phyloP scores from a whole-genome alignment of 2,113 vertebrate genomes.

The Dromiciops gliroides region DNA sequence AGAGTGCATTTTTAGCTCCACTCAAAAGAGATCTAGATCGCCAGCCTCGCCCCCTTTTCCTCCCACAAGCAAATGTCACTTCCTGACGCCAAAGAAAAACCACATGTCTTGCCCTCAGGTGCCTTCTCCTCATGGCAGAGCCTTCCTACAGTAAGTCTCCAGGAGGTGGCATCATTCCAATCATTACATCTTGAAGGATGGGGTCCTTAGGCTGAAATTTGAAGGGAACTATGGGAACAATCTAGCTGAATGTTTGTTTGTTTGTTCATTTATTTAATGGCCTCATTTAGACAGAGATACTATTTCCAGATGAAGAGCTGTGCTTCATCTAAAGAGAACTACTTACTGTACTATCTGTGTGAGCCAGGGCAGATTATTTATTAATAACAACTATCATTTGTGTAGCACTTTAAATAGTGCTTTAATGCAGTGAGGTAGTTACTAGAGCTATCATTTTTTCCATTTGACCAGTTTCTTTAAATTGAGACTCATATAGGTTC shows the following conservation, averaged over 20 bases:
- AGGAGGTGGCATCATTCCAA: no score
- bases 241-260: background rate
- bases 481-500: background rate
- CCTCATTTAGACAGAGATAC: background rate
- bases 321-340: background rate
- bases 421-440: background rate
- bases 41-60: no score
- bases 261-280: no score
- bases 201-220: background rate
- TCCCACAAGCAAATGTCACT: no score
- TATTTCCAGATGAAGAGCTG: background rate
- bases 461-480: background rate
- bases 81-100: no score
- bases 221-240: background rate
- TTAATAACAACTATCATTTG: background rate
- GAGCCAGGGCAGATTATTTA: background rate
- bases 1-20: no score
- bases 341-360: background rate
- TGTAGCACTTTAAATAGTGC: background rate
- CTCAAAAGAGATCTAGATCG: no score
- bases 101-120: no score
- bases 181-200: background rate
- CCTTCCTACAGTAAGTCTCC: no score
- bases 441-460: background rate
- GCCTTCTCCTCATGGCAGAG: no score